Conservation (phyloP, 2,888 invertebrate genomes). For the Selenia dentaria region DNA sequence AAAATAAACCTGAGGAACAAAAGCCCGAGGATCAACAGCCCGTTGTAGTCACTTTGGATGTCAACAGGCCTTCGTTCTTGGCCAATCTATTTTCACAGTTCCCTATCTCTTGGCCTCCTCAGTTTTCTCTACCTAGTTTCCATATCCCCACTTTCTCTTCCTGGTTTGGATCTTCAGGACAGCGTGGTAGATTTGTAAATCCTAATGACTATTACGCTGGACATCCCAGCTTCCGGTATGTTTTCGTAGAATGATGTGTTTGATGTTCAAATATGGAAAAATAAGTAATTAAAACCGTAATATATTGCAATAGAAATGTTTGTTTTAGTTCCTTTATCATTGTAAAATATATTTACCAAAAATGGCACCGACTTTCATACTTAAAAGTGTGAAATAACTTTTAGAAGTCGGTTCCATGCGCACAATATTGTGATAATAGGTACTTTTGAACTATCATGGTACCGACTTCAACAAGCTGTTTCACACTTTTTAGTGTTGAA, state of each 20-base stretch:
- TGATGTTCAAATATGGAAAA: too few species aligned
- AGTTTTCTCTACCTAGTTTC: slow-evolving; percentile 10
- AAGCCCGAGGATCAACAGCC: slow-evolving; percentile 17
- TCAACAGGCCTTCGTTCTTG: slow-evolving; percentile 5
- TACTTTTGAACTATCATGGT: too few species aligned
- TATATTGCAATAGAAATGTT: too few species aligned
- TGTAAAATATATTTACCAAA: too few species aligned
- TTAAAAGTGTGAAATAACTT: too few species aligned
- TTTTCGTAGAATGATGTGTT: slow-evolving; percentile 1
- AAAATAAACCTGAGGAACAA: slow-evolving; percentile 12
- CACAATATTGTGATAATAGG: too few species aligned
- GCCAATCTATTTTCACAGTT: slow-evolving; percentile 3
- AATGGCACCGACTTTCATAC: too few species aligned
- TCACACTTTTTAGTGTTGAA: too few species aligned
- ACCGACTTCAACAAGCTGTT: too few species aligned
- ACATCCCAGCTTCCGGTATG: slow-evolving; percentile 10
- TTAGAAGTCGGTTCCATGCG: too few species aligned
- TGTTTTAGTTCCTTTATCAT: too few species aligned
- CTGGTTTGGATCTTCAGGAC: slow-evolving; percentile 7
- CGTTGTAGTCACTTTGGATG: slow-evolving; percentile 4
- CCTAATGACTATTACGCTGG: background rate
- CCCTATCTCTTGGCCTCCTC: background rate
- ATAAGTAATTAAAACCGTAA: too few species aligned
- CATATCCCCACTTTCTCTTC: slow-evolving; percentile 9
- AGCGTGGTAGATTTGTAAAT: background rate